Base-by-base conservation (phyloP, 2,888 invertebrate species). In the Apoda limacodes region DNA sequence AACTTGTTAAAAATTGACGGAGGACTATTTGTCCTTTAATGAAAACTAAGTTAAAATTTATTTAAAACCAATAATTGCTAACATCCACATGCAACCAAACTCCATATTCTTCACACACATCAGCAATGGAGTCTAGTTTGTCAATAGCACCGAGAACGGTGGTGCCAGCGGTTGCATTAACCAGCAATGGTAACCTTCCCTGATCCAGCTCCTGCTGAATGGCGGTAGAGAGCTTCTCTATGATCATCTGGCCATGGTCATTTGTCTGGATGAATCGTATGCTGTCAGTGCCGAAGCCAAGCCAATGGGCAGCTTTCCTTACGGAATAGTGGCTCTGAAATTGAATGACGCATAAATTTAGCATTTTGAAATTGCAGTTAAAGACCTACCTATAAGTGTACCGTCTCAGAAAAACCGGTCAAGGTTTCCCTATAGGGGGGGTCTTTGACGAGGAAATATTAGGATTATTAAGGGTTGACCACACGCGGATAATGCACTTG, bases 41-140 rank as follows among this genome's bases (percentile, higher is more conserved):
- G 10, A n/a, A 5, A 7, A 6, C 5, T 7, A 22, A 5, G 6
- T 7, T 5, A 13, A 11, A 24, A 21, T 19, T 12, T 13, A 22
- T 14, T 22, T n/a, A n/a, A n/a, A n/a, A n/a, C n/a, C n/a, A 28
- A 20, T 22, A 14, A 20, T 15, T 52, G 78, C 86, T 69, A 57
- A 89, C 89, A 74, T 94, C 94, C 39, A 92, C 88, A 63, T 93
- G 93, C 55, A 93, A 66, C 93, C 93, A 93, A 5, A 93, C 53
- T 0, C 71, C 67, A 53, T 90, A 78, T 37, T 84, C 83, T 39
- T 82, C 52, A 49, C 93, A 93, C 7, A 93, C 60, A 30, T 84
- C 82, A 1, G 90, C 87, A 7, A 93, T 82, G 19, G 76, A 75
- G 1, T 81, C 65, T 11, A 94, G 55, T 7, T 91, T 87, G 60